phyloP scores from a whole-genome alignment of 2,888 invertebrate species.

The Eristalis pertinax region DNA sequence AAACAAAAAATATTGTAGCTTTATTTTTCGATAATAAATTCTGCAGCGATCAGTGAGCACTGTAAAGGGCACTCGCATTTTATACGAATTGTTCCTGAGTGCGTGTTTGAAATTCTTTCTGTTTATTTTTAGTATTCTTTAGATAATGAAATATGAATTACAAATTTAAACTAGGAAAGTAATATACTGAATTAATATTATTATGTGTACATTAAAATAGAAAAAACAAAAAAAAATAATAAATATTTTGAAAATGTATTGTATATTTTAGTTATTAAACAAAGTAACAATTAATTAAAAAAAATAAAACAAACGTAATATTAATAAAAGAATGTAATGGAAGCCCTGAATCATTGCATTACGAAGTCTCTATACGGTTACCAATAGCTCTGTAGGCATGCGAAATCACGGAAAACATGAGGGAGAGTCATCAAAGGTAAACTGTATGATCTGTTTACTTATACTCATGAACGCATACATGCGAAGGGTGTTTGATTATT shows the following conservation, averaged over 20 bases:
- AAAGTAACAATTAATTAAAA: conserved; percentile 40
- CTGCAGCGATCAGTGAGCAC: conserved; percentile 10
- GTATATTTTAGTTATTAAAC: conserved; percentile 62
- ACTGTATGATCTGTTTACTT: conserved; percentile 6
- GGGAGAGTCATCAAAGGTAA: conserved; percentile 29
- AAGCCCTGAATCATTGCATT: conserved; percentile 16
- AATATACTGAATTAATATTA: conserved; percentile 42
- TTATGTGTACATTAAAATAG: conserved; percentile 53
- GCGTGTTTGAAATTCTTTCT: conserved; percentile 40
- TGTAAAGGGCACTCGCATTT: conserved; percentile 5
- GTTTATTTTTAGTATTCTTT: conserved; percentile 51
- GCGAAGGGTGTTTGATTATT: conserved; percentile 4
- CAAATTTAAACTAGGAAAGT: conserved; percentile 43
- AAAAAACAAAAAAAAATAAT: conserved; percentile 13
- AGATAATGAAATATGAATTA: conserved; percentile 64
- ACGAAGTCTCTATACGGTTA: not conserved
- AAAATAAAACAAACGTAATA: conserved; percentile 12
- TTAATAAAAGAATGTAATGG: conserved; percentile 15
- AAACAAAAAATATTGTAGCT: conserved; percentile 37
- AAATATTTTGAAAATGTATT: conserved; percentile 41
- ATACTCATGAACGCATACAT: conserved; percentile 13
- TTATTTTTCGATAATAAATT: conserved; percentile 41
- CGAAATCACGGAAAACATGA: not conserved
- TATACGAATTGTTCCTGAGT: conserved; percentile 17
- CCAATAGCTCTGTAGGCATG: not conserved